A percentile compares a stretch with the other conserved stretches of the same genome.
These are phyloP conservation scores for Rhizomys pruinosus DNA, from an alignment of 2,113 vertebrate genomes.

Conservation along the genomic window DNA sequence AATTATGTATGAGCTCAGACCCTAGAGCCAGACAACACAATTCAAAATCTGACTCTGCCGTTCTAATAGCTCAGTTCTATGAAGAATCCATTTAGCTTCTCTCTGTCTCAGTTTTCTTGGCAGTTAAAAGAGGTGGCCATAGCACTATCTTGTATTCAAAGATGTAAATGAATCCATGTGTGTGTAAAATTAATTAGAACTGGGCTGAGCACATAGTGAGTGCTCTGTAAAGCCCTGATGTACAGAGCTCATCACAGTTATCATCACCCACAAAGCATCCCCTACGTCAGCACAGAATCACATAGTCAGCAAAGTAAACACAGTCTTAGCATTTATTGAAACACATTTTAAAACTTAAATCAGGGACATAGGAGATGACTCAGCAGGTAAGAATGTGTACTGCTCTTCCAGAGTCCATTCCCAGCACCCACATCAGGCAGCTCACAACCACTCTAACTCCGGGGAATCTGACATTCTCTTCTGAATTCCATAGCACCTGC, in stretches of 20 bases:
- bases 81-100: background rate
- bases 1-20: background rate
- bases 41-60: background rate
- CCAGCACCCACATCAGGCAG: too few species aligned
- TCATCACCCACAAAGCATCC: background rate
- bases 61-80: background rate
- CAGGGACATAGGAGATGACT: too few species aligned
- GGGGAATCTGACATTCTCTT: too few species aligned
- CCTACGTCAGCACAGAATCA: background rate
- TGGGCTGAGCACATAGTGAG: background rate
- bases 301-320: background rate
- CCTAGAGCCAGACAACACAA: background rate
- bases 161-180: background rate
- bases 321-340: background rate
- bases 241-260: background rate
- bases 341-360: background rate
- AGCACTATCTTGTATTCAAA: background rate
- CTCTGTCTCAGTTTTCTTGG: background rate
- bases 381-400: too few species aligned
- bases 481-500: too few species aligned
- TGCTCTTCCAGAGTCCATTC: too few species aligned
- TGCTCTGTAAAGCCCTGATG: background rate
- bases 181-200: background rate
- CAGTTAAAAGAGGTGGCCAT: background rate
- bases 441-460: too few species aligned